Percentiles rank a stretch among this genome's conserved stretches.
Conservation (phyloP, 2,888 invertebrate species). For the Ligdia adustata region DNA sequence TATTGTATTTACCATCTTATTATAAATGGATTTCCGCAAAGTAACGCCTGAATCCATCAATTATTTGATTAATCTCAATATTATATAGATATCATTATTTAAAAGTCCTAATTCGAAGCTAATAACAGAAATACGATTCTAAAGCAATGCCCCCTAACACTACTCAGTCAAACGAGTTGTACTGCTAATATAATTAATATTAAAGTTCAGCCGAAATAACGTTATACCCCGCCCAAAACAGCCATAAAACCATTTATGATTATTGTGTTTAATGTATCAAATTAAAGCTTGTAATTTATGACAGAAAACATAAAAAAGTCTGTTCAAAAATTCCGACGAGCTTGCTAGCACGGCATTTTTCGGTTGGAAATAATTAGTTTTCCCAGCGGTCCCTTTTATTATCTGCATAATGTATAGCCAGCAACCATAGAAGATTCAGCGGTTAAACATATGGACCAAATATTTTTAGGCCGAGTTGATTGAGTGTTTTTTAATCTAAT, state of each 20-base stretch:
- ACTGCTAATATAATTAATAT: conserved; percentile 18
- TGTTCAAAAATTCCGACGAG: conserved; percentile 41
- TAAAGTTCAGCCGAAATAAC: conserved; percentile 24
- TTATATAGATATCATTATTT: no score
- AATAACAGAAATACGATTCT: not conserved
- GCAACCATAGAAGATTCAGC: conserved; percentile 15
- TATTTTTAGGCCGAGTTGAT: no score
- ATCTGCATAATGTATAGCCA: conserved; percentile 24
- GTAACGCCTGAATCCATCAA: no score
- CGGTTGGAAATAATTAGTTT: conserved; percentile 45
- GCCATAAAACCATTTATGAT: conserved; percentile 37
- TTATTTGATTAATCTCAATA: no score
- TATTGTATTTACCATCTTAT: no score
- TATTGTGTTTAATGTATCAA: conserved; percentile 32
- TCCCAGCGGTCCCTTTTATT: conserved; percentile 38
- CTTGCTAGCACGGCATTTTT: conserved; percentile 42
- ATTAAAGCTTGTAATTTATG: conserved; percentile 38
- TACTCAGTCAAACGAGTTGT: conserved; percentile 7
- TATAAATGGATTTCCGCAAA: no score
- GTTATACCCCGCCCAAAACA: conserved; percentile 24
- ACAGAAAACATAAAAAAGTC: conserved; percentile 37
- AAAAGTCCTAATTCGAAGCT: no score
- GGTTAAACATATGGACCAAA: not conserved
- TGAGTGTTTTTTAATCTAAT: not conserved
- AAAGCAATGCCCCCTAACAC: not conserved